Percentiles rank a stretch among this genome's conserved stretches.
Evolutionary conservation across 2,888 invertebrate genomes (phyloP).

Genomic region (Callosobruchus maculatus): DNA sequence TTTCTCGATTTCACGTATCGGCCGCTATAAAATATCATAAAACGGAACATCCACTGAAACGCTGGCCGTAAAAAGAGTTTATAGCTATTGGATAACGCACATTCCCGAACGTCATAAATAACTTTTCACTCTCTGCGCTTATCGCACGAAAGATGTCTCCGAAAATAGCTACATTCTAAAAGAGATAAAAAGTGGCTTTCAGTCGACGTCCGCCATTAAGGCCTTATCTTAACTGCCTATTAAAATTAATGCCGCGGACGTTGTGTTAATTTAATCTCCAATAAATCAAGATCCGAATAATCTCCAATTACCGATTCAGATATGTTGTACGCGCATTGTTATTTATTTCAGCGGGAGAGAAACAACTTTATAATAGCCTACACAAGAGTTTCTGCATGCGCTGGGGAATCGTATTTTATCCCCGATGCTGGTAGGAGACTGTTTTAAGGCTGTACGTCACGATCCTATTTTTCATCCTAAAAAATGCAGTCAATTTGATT

Average conservation of each 20-base stretch:
- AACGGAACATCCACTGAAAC: not conserved
- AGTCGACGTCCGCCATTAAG: not conserved
- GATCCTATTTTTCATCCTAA: too few relatives aligned
- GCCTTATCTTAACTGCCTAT: not conserved
- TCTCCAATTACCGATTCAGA: not conserved
- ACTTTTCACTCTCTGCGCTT: not conserved
- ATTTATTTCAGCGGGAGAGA: not conserved
- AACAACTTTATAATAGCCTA: not conserved
- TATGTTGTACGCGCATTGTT: not conserved
- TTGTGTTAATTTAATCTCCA: not conserved
- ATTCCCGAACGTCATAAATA: not conserved
- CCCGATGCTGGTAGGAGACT: too few relatives aligned
- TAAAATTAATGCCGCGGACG: not conserved
- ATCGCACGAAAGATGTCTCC: not conserved
- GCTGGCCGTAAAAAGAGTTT: not conserved
- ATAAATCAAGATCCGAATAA: not conserved
- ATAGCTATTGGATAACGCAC: not conserved
- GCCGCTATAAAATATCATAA: not conserved
- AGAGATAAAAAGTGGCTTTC: not conserved
- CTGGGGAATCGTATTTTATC: not conserved
- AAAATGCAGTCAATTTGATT: too few relatives aligned
- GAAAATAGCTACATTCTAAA: not conserved
- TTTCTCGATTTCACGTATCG: not conserved
- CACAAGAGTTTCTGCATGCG: not conserved
- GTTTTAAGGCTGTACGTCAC: too few relatives aligned